These are phyloP conservation scores for Tragopan temminckii DNA, from an alignment of 2,797 vertebrate species.

Conservation along the genomic window DNA sequence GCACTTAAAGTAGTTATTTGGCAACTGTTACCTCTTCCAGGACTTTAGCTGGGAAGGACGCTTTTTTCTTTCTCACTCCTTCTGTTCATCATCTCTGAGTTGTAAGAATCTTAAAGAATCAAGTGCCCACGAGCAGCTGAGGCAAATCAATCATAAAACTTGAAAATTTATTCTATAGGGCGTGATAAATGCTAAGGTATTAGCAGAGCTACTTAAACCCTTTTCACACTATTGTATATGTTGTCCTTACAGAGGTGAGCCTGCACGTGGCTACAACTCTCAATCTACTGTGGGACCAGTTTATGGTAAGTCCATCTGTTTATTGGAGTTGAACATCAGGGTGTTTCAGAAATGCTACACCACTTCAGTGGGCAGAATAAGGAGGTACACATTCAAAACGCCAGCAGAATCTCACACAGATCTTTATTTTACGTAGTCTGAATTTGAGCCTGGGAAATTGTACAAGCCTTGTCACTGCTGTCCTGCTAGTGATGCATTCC, in stretches of 20 bases:
- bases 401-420: accelerated
- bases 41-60: background rate
- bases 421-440: background rate
- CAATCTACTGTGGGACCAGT: background rate
- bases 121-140: background rate
- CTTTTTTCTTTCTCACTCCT: background rate
- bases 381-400: background rate
- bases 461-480: background rate
- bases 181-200: background rate
- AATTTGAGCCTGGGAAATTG: background rate
- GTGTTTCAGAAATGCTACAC: background rate
- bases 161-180: background rate
- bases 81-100: background rate
- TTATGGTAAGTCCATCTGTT: background rate
- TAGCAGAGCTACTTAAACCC: background rate
- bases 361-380: background rate
- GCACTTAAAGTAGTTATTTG: background rate
- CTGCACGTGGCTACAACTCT: background rate
- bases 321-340: background rate
- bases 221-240: background rate
- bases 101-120: background rate
- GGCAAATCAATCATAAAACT: background rate
- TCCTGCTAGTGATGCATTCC: background rate
- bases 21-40: background rate
- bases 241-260: background rate